phyloP scores from a whole-genome alignment of 2,888 invertebrate genomes.

The Agonopterix heracliana region DNA sequence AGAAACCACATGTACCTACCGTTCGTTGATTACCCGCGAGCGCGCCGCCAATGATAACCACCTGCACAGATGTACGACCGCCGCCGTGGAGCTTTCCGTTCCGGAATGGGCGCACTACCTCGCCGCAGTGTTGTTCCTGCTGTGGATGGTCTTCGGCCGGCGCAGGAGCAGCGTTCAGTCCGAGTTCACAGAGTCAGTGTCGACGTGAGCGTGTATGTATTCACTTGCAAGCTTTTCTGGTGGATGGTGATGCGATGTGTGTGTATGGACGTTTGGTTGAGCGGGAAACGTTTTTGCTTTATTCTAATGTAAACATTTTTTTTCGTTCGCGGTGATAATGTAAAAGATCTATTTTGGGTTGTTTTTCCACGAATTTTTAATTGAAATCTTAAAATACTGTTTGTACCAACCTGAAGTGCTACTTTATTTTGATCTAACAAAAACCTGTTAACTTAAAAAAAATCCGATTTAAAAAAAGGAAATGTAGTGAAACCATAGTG shows the following conservation, averaged over 20 bases:
- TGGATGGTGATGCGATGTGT: not conserved
- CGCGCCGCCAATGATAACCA: constrained; percentile 24
- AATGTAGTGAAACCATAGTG: too few species aligned
- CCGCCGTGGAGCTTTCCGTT: constrained; percentile 62
- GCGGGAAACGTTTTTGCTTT: too few species aligned
- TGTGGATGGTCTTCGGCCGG: constrained; percentile 59
- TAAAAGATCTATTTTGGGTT: too few species aligned
- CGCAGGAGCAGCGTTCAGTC: constrained; percentile 47
- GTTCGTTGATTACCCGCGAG: constrained; percentile 14
- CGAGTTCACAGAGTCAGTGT: constrained; percentile 11
- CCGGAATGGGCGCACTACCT: constrained; percentile 69
- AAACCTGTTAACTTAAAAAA: too few species aligned
- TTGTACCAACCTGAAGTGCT: too few species aligned
- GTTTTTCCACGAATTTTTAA: too few species aligned
- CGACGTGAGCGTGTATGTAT: constrained; percentile 53
- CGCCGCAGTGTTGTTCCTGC: constrained; percentile 56
- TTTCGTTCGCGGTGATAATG: too few species aligned
- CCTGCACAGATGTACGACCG: constrained; percentile 63
- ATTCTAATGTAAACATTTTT: too few species aligned
- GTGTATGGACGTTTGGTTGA: too few species aligned
- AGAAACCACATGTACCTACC: constrained; percentile 45
- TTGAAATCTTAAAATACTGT: too few species aligned
- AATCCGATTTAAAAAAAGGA: too few species aligned
- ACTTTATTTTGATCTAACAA: too few species aligned
- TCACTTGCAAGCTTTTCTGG: not conserved